Conservation (phyloP, 1,140 invertebrate genomes). For the Harlomillsia oculata region DNA sequence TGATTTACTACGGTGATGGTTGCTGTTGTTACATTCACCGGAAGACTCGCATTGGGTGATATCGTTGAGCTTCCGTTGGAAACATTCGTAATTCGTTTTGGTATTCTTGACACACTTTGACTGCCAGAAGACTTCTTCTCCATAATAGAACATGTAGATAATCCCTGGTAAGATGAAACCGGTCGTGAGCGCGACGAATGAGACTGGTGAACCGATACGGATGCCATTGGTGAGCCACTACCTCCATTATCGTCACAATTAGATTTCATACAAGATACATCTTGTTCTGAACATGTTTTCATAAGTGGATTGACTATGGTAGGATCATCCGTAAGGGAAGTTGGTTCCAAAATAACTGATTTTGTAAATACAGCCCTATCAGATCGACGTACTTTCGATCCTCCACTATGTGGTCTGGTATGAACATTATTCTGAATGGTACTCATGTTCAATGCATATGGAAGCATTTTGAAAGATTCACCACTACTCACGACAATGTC, state of each 20-base stretch:
- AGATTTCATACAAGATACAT: constrained; percentile 20
- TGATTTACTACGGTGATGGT: no score
- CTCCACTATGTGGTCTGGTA: not conserved
- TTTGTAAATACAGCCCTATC: constrained; percentile 18
- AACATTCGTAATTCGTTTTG: constrained; percentile 15
- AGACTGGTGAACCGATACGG: not conserved
- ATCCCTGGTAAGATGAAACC: constrained; percentile 22
- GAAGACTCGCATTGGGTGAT: not conserved
- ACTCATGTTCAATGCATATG: constrained; percentile 8
- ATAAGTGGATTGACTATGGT: constrained; percentile 14
- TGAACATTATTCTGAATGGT: not conserved
- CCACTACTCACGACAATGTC: constrained; percentile 24
- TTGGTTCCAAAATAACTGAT: constrained; percentile 22
- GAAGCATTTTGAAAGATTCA: constrained; percentile 18
- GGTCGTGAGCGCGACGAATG: constrained; percentile 23
- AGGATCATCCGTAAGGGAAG: constrained; percentile 3
- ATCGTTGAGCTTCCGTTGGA: not conserved
- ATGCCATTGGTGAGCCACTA: constrained; percentile 5
- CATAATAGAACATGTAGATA: constrained; percentile 1
- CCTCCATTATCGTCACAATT: constrained; percentile 1
- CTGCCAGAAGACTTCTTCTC: constrained; percentile 4
- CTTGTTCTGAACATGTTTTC: constrained; percentile 33
- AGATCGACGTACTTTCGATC: constrained; percentile 1
- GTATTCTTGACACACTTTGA: constrained; percentile 19
- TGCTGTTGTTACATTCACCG: no score